These are phyloP conservation scores for Phaonia tiefii DNA, from an alignment of 2,888 invertebrate species.

Conservation along the genomic window DNA sequence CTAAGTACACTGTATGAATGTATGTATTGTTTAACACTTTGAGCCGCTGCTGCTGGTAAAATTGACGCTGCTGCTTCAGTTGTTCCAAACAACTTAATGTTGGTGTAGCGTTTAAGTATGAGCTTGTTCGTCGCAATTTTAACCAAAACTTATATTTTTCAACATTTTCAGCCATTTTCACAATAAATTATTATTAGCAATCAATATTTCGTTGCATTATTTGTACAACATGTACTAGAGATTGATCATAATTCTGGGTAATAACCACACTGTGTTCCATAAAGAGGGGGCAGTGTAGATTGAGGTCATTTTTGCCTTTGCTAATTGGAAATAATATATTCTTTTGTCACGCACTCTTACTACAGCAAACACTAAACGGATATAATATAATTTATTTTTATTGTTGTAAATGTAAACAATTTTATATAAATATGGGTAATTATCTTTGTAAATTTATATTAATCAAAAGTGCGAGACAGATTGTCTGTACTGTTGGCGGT, in stretches of 20 bases:
- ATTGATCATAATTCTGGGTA: background rate
- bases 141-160: constrained; percentile 15
- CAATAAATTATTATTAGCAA: constrained; percentile 32
- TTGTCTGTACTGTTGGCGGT: constrained; percentile 6
- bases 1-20: background rate
- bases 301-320: constrained; percentile 12
- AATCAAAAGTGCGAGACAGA: background rate
- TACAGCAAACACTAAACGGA: background rate
- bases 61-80: background rate
- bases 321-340: constrained; percentile 14
- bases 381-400: constrained; percentile 5
- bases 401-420: constrained; percentile 6
- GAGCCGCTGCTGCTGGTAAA: constrained; percentile 43
- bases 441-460: constrained; percentile 15
- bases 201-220: too few species aligned
- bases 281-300: constrained; percentile 3
- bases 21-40: constrained; percentile 60
- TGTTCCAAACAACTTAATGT: constrained; percentile 45
- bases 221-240: too few species aligned
- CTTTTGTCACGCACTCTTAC: background rate
- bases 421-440: constrained; percentile 17
- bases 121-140: background rate
- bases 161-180: constrained; percentile 6
- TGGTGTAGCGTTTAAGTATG: constrained; percentile 65
- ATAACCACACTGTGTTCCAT: background rate